Percentiles rank a stretch among this genome's conserved stretches.
Conservation (phyloP, 2,113 vertebrate genomes). For the Carassius auratus region DNA sequence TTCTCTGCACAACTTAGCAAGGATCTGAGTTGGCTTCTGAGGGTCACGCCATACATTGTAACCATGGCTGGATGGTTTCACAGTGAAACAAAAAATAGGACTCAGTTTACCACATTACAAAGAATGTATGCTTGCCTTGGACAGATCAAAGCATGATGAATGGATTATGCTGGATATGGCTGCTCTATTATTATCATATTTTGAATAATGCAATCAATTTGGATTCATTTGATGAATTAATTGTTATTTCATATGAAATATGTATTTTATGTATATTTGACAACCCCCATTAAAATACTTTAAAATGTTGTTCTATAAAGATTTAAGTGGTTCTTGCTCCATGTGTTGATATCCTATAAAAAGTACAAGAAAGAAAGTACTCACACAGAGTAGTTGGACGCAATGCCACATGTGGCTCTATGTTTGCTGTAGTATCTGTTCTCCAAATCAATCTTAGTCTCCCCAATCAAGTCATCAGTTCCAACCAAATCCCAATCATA, state of each 20-base stretch:
- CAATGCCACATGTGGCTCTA: slow-evolving; percentile 89
- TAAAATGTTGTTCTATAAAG: background rate
- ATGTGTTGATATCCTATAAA: background rate
- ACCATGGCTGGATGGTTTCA: slow-evolving; percentile 80
- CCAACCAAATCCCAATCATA: slow-evolving; percentile 98
- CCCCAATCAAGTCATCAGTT: slow-evolving; percentile 94
- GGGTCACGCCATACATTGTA: slow-evolving; percentile 97
- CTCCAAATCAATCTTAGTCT: slow-evolving; percentile 96
- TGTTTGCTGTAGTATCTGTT: slow-evolving; percentile 99
- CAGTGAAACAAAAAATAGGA: background rate
- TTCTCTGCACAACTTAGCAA: slow-evolving; percentile 91
- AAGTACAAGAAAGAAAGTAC: slow-evolving; percentile 35
- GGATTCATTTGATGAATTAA: too few species aligned
- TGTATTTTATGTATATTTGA: background rate
- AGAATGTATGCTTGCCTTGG: background rate
- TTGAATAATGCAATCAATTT: background rate
- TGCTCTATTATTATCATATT: background rate
- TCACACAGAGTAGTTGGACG: slow-evolving; percentile 86
- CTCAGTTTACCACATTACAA: background rate
- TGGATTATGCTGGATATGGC: background rate
- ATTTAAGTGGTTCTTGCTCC: background rate
- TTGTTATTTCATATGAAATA: background rate
- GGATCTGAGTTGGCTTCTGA: slow-evolving; percentile 91
- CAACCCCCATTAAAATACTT: background rate
- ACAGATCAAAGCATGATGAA: background rate